A percentile compares a stretch with the other conserved stretches of the same genome.
phyloP scores from a whole-genome alignment of 1,140 invertebrate genomes.

The Brachionus plicatilis region DNA sequence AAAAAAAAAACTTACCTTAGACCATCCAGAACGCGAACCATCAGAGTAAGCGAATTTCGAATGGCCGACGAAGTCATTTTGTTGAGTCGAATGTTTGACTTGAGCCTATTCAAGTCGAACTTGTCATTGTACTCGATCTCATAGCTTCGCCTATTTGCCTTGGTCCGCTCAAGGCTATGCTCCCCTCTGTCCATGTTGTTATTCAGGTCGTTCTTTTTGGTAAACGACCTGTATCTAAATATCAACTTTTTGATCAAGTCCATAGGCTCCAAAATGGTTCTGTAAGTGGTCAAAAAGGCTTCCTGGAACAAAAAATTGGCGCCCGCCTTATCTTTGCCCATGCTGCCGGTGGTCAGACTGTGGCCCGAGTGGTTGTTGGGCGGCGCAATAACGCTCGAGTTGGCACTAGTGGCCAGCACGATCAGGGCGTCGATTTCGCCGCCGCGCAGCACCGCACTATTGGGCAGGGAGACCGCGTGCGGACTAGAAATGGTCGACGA shows the following conservation, averaged over 20 bases:
- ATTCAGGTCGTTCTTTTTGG: conserved; percentile 58
- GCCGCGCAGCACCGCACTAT: conserved; percentile 72
- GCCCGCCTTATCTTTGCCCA: conserved; percentile 47
- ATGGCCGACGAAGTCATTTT: conserved; percentile 68
- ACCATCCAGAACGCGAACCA: conserved; percentile 85
- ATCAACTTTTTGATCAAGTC: conserved; percentile 80
- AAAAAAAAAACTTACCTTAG: conserved; percentile 66
- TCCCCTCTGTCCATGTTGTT: conserved; percentile 67
- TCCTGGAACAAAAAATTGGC: conserved; percentile 86
- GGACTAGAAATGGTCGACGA: background rate
- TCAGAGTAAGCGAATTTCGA: conserved; percentile 76
- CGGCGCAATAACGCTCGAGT: conserved; percentile 64
- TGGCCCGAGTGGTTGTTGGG: background rate
- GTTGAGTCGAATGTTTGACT: conserved; percentile 42
- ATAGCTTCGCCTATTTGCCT: conserved; percentile 70
- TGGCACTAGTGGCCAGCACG: conserved; percentile 82
- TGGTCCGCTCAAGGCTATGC: conserved; percentile 79
- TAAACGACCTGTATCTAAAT: conserved; percentile 74
- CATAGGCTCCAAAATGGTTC: conserved; percentile 83
- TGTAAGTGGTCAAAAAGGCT: conserved; percentile 90
- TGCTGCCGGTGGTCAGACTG: background rate
- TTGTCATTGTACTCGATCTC: conserved; percentile 18
- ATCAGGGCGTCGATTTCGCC: conserved; percentile 83
- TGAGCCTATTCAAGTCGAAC: conserved; percentile 10
- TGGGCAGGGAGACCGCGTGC: conserved; percentile 15